phyloP scores from a whole-genome alignment of 2,797 vertebrate species.

The Astyanax mexicanus region DNA sequence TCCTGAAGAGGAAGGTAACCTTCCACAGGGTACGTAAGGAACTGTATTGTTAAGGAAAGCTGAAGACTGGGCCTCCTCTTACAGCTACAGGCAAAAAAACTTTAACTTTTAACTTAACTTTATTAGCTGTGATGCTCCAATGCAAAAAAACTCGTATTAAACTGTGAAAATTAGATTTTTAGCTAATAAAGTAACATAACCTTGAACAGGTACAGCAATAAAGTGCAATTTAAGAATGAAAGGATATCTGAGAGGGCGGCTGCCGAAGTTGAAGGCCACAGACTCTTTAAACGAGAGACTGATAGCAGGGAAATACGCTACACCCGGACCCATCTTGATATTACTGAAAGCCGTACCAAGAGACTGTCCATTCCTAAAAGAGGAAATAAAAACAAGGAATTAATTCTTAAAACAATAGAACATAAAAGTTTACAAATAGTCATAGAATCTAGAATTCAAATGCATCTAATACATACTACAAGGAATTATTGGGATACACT shows the following conservation, averaged over 20 bases:
- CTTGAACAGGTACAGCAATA: background rate
- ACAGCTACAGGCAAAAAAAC: too few species aligned
- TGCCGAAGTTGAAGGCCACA: conserved; percentile 98
- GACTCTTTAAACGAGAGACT: conserved; percentile 98
- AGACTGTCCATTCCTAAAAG: conserved; percentile 89
- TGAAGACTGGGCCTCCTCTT: background rate
- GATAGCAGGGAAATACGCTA: conserved; percentile 97
- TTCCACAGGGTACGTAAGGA: conserved; percentile 88
- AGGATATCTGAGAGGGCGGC: conserved; percentile 97
- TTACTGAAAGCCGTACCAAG: conserved; percentile 91
- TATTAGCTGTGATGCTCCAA: too few species aligned
- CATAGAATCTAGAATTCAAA: too few species aligned
- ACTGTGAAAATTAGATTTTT: too few species aligned
- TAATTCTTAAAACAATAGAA: too few species aligned
- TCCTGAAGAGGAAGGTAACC: conserved; percentile 92
- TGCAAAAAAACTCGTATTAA: too few species aligned
- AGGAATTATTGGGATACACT: too few species aligned
- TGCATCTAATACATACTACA: too few species aligned
- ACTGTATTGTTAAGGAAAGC: conserved; percentile 74
- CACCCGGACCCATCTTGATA: conserved; percentile 89
- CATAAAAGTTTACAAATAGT: too few species aligned
- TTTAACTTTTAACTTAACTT: too few species aligned
- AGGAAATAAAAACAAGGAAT: too few species aligned
- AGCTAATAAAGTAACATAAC: conserved; percentile 9
- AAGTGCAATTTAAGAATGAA: conserved; percentile 51